These are phyloP conservation scores for Synanthedon tipuliformis DNA, from an alignment of 2,888 invertebrate genomes.

Conservation along the genomic window DNA sequence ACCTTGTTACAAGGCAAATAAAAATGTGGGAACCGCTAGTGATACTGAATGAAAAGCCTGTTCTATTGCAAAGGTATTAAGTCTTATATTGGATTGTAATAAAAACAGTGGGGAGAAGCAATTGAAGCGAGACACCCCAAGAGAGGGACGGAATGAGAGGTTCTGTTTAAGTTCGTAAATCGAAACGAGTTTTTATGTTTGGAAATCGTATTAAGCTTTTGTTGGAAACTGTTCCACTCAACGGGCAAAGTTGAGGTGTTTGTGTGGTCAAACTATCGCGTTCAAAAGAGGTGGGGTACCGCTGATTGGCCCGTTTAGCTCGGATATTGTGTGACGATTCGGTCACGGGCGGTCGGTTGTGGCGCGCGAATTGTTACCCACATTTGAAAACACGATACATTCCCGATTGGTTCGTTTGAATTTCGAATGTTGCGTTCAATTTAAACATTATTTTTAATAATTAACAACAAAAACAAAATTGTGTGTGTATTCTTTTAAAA, in stretches of 20 bases:
- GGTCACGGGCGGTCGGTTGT: conserved; percentile 54
- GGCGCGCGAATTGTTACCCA: conserved; percentile 30
- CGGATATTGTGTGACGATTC: conserved; percentile 52
- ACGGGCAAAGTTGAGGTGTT: conserved; percentile 66
- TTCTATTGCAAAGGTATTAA: conserved; percentile 7
- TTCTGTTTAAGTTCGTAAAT: conserved; percentile 65
- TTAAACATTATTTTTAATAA: not conserved
- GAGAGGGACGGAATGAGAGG: conserved; percentile 56
- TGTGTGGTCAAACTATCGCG: conserved; percentile 65
- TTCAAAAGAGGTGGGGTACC: conserved; percentile 52
- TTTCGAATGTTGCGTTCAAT: not conserved
- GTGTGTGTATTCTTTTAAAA: not conserved
- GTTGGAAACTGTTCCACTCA: conserved; percentile 69
- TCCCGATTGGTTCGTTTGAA: conserved; percentile 5
- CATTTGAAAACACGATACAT: conserved; percentile 22
- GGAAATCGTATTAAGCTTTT: conserved; percentile 71
- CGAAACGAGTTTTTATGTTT: conserved; percentile 70
- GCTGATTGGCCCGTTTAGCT: conserved; percentile 54
- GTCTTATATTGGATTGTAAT: conserved; percentile 16
- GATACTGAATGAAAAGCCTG: conserved; percentile 11
- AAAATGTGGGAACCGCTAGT: conserved; percentile 36
- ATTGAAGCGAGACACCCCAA: conserved; percentile 50
- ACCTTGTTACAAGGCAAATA: conserved; percentile 36
- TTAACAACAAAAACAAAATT: not conserved
- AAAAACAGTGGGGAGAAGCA: conserved; percentile 38